Evolutionary conservation across 2,113 vertebrate genomes (phyloP).

Genomic region (Myrmecophaga tridactyla): DNA sequence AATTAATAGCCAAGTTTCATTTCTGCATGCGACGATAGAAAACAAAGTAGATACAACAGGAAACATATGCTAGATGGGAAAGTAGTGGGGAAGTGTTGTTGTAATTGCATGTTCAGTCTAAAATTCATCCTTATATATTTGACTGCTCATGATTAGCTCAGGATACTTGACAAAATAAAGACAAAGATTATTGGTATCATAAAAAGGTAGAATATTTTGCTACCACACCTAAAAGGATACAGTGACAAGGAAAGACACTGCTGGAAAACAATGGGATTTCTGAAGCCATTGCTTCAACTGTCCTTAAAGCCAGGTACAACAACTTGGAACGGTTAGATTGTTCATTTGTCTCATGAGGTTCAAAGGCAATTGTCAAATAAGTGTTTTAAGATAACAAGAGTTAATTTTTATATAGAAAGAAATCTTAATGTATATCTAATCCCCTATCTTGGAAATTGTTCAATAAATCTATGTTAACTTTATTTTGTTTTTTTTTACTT

Average conservation of each 20-base stretch:
- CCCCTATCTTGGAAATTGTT: neutral
- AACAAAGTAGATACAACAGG: neutral
- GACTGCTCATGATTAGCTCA: constrained; percentile 53
- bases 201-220: constrained; percentile 72
- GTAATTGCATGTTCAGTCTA: neutral
- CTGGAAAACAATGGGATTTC: constrained; percentile 77
- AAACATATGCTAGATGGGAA: neutral
- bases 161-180: constrained; percentile 71
- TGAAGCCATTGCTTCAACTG: constrained; percentile 76
- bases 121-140: neutral
- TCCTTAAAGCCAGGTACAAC: constrained; percentile 76
- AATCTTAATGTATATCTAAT: neutral
- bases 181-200: constrained; percentile 64
- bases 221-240: constrained; percentile 78
- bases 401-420: constrained; percentile 16
- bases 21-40: neutral
- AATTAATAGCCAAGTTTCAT: constrained; percentile 17
- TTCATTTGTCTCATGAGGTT: constrained; percentile 71
- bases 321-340: constrained; percentile 68
- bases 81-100: neutral
- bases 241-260: constrained; percentile 78
- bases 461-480: neutral
- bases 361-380: constrained; percentile 54
- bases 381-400: neutral
- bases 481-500: no score